Base-by-base conservation (phyloP, 2,888 invertebrate genomes). In the Dryocosmus kuriphilus region DNA sequence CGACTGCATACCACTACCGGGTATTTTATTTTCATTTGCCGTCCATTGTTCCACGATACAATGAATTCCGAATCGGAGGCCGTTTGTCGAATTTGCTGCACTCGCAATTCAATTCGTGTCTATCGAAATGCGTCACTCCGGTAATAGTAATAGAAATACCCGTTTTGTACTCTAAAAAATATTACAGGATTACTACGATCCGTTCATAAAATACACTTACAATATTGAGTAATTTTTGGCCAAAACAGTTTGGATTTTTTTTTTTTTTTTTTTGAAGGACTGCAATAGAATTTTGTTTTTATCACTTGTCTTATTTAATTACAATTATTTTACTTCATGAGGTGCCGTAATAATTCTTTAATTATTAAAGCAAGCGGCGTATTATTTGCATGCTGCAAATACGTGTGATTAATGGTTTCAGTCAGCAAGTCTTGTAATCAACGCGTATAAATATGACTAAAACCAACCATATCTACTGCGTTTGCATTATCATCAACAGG, bases 1-100 rank as follows among this genome's bases (percentile, higher is more conserved):
- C 77, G 67, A 38, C 76, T 75, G 75, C 81, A 79, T 78, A 79
- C 80, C 78, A 65, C 77, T 80, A 81, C 82, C 78, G 65, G 77
- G 80, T 84, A 83, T 84, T 83, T 82, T 83, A 79, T 85, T 83
- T 79, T 82, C 84, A 81, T 82, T 85, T 79, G 79, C 80, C 77
- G 81, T 77, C 78, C 83, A 85, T 85, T 83, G 85, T 84, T 84
- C 83, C 75, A 71, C 76, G 55, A 71, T 79, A 82, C 79, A 82
- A 82, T 82, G 75, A 82, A 79, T 79, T 65, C 38, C 73, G 75
- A 80, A 76, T 65, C 80, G 75, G 27, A 71, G 30, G 51, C 27
- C 51, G 46, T 71, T 71, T 71, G 46, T 71, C 46, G 51, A 51
- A 71, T 71, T 71, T 71, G 51, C 71, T 46, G n/a, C 51, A 71